These are phyloP conservation scores for Mamestra brassicae DNA, from an alignment of 2,888 invertebrate genomes.

Conservation along the genomic window DNA sequence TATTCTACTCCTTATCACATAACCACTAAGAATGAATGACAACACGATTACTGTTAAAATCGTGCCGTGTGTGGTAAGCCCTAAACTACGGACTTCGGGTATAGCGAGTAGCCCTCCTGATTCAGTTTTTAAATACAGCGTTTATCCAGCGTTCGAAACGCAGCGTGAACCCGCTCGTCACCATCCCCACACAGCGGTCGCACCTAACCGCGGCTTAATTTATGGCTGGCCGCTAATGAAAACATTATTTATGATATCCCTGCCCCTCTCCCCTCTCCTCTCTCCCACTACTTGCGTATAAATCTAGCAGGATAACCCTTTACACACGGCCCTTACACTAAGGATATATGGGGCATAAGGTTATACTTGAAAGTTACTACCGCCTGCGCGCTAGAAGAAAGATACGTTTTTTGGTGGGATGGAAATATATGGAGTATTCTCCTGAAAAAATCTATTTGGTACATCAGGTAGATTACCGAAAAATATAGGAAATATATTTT, in stretches of 20 bases:
- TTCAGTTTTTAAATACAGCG: background rate
- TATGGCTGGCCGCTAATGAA: constrained; percentile 75
- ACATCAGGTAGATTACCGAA: too few species aligned
- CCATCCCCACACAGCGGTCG: constrained; percentile 28
- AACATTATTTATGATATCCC: constrained; percentile 73
- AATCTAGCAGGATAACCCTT: constrained; percentile 50
- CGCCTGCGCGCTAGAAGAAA: constrained; percentile 9
- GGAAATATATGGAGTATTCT: too few species aligned
- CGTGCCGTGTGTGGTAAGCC: too few species aligned
- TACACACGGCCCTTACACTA: constrained; percentile 21
- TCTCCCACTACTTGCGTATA: constrained; percentile 43
- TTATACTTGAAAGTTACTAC: constrained; percentile 30
- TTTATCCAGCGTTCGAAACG: constrained; percentile 3
- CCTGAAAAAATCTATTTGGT: too few species aligned
- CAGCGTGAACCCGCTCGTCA: constrained; percentile 34
- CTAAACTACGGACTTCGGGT: too few species aligned
- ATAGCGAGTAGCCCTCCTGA: too few species aligned
- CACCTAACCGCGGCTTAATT: constrained; percentile 62
- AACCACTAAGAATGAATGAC: too few species aligned
- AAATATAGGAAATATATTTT: too few species aligned
- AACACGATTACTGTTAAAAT: too few species aligned
- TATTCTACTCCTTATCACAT: too few species aligned
- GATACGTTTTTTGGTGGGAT: background rate
- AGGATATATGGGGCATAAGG: constrained; percentile 22
- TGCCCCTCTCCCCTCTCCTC: background rate